A percentile compares a stretch with the other conserved stretches of the same genome.
Conservation (phyloP, 2,113 vertebrate genomes). For the Clarias magur region DNA sequence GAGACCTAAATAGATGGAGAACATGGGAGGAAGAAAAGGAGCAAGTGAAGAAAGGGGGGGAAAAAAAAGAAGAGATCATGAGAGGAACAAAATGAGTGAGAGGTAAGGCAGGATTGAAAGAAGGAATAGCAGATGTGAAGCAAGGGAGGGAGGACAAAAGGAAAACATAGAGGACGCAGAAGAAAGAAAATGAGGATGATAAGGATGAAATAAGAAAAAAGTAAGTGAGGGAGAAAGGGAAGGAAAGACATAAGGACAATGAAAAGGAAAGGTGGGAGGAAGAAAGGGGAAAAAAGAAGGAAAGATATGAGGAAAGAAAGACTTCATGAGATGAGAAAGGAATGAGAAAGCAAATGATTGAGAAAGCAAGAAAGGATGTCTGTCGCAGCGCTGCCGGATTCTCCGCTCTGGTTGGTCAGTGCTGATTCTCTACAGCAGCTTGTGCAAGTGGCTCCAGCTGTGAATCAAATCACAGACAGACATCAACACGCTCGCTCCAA, state of each 20-base stretch:
- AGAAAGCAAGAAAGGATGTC: not conserved
- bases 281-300: not conserved
- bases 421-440: not conserved
- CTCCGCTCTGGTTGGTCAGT: too few species aligned
- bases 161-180: not conserved
- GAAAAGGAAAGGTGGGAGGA: not conserved
- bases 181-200: not conserved
- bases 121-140: not conserved
- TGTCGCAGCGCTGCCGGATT: too few species aligned
- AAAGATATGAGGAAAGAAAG: not conserved
- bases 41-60: not conserved
- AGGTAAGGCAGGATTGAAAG: too few species aligned
- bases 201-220: not conserved
- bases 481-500: not conserved
- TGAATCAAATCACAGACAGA: not conserved
- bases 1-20: too few species aligned
- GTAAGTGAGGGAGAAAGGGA: too few species aligned
- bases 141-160: not conserved
- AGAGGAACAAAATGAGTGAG: not conserved
- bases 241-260: not conserved
- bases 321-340: not conserved
- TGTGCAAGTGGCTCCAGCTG: too few species aligned
- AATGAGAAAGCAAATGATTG: not conserved
- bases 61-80: not conserved
- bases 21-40: not conserved